Percentiles rank a stretch among this genome's conserved stretches.
These are phyloP conservation scores for Penaeus monodon DNA, from an alignment of 2,888 invertebrate genomes.

Conservation along the genomic window DNA sequence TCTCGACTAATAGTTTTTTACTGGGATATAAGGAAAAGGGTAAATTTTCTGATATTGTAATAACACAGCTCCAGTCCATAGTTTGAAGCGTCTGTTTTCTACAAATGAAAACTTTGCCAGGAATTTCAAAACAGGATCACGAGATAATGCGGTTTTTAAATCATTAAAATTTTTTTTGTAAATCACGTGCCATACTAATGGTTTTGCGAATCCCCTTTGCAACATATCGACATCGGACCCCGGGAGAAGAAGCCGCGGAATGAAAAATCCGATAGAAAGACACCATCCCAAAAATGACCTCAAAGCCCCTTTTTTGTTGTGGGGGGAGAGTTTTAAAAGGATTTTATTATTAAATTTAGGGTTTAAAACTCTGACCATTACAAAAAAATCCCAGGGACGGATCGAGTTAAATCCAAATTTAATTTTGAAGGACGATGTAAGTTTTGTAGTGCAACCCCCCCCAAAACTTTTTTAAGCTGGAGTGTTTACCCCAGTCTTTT, in stretches of 20 bases:
- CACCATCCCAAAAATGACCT: constrained; percentile 15
- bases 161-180: background rate
- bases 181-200: background rate
- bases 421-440: too few species aligned
- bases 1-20: constrained; percentile 25
- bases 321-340: background rate
- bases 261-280: constrained; percentile 27
- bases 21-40: constrained; percentile 32
- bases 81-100: constrained; percentile 16
- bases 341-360: background rate
- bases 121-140: constrained; percentile 11
- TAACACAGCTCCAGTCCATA: background rate
- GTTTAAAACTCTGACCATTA: background rate
- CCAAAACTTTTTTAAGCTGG: too few species aligned
- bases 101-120: background rate
- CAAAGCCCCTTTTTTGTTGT: constrained; percentile 18
- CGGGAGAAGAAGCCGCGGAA: constrained; percentile 2
- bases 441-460: too few species aligned
- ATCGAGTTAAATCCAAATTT: too few species aligned
- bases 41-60: constrained; percentile 9
- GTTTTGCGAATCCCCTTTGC: background rate
- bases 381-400: too few species aligned
- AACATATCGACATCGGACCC: background rate
- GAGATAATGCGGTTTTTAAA: background rate
- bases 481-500: too few species aligned